Conservation (phyloP, 2,797 vertebrate genomes). For the Typhlichthys eigenmanni region DNA sequence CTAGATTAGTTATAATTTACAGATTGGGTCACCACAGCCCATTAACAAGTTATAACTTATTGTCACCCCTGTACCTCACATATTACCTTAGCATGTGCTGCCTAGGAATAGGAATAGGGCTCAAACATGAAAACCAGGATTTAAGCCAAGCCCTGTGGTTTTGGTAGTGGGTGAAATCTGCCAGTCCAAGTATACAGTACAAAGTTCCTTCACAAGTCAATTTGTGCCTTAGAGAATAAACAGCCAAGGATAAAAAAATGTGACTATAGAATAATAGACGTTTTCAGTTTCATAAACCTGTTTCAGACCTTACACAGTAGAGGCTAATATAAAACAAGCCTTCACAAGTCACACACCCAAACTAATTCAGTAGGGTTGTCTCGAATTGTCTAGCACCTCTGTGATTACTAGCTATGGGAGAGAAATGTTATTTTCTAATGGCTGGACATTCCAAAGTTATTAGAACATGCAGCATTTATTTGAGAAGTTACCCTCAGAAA, state of each 20-base stretch:
- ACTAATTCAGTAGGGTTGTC: constrained; percentile 31
- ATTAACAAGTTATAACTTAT: too few species aligned
- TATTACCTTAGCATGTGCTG: too few species aligned
- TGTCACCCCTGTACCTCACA: too few species aligned
- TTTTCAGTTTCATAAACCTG: constrained; percentile 25
- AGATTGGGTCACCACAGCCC: too few species aligned
- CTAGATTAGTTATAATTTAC: too few species aligned
- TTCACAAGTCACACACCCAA: constrained; percentile 7
- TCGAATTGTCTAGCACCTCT: constrained; percentile 8
- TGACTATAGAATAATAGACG: not conserved
- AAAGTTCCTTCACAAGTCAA: too few species aligned
- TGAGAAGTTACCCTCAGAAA: constrained; percentile 2
- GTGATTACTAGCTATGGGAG: constrained; percentile 9
- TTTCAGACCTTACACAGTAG: constrained; percentile 26
- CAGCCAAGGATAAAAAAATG: not conserved
- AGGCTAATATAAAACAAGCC: constrained; percentile 21
- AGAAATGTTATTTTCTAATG: constrained; percentile 1
- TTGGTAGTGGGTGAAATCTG: too few species aligned
- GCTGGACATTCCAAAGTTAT: not conserved
- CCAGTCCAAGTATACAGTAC: too few species aligned
- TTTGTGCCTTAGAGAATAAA: not conserved
- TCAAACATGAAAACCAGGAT: too few species aligned
- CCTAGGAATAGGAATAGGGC: too few species aligned
- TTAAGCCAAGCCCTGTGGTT: too few species aligned
- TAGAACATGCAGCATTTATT: not conserved